Evolutionary conservation across 2,888 invertebrate species (phyloP).

Genomic region (Aelia acuminata): DNA sequence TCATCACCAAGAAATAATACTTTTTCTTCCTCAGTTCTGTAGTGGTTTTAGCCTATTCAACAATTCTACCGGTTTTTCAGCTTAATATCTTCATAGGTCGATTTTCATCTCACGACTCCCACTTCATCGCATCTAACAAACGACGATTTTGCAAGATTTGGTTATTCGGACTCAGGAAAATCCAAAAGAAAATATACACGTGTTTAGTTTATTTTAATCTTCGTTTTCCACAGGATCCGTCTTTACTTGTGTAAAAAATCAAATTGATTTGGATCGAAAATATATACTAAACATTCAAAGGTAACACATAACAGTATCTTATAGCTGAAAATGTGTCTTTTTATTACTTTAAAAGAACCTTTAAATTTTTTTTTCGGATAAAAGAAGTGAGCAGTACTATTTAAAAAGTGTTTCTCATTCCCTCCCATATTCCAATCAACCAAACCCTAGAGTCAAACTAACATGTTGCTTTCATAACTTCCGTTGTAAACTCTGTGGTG

Average conservation of each 20-base stretch:
- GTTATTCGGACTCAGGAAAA: slow-evolving; percentile 63
- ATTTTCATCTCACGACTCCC: too few relatives aligned
- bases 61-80: too few relatives aligned
- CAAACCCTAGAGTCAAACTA: neutral
- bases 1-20: too few relatives aligned
- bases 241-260: neutral
- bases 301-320: too few relatives aligned
- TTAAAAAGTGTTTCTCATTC: neutral
- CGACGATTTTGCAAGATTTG: too few relatives aligned
- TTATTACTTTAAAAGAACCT: neutral
- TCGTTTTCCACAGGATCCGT: slow-evolving; percentile 36
- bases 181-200: slow-evolving; percentile 61
- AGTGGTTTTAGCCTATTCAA: too few relatives aligned
- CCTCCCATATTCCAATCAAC: neutral
- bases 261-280: neutral
- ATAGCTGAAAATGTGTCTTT: neutral
- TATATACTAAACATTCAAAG: neutral
- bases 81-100: too few relatives aligned
- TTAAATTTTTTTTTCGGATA: neutral
- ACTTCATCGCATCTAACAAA: too few relatives aligned
- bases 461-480: neutral
- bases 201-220: slow-evolving; percentile 34
- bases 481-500: neutral
- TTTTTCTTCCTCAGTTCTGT: too few relatives aligned
- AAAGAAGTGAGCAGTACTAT: neutral